Conservation (phyloP, 2,888 invertebrate genomes). For the Tachina grossa region DNA sequence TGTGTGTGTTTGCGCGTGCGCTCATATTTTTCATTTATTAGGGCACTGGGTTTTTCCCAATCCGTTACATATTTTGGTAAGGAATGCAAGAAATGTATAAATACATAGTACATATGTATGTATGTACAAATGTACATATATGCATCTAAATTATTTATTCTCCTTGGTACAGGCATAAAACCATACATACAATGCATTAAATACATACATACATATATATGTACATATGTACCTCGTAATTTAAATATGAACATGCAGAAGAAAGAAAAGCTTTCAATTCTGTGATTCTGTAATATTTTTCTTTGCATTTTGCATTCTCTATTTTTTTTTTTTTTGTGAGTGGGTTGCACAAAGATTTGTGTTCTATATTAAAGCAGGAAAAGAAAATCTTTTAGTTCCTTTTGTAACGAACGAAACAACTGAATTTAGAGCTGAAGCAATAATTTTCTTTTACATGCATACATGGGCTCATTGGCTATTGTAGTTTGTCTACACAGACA, state of each 20-base stretch:
- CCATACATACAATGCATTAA: too few relatives aligned
- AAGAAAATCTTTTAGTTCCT: conserved; percentile 42
- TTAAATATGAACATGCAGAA: conserved; percentile 10
- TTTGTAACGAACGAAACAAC: conserved; percentile 62
- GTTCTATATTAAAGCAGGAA: conserved; percentile 5
- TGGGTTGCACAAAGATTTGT: background rate
- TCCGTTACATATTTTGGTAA: conserved; percentile 40
- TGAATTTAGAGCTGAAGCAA: conserved; percentile 57
- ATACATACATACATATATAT: too few relatives aligned
- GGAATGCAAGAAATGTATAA: too few relatives aligned
- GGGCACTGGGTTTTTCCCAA: conserved; percentile 78
- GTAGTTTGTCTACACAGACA: background rate
- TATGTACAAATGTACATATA: conserved; percentile 4
- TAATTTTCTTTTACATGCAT: conserved; percentile 4
- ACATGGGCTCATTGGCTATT: background rate
- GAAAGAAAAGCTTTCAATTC: conserved; percentile 45
- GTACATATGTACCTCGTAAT: too few relatives aligned
- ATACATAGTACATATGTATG: background rate
- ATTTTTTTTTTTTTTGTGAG: background rate
- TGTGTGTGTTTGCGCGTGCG: background rate
- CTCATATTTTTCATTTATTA: conserved; percentile 74
- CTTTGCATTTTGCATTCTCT: conserved; percentile 2
- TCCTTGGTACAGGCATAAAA: background rate
- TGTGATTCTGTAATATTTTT: conserved; percentile 9
- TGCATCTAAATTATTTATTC: background rate